Conservation (phyloP, 2,888 invertebrate genomes). For the Saturnia pavonia region DNA sequence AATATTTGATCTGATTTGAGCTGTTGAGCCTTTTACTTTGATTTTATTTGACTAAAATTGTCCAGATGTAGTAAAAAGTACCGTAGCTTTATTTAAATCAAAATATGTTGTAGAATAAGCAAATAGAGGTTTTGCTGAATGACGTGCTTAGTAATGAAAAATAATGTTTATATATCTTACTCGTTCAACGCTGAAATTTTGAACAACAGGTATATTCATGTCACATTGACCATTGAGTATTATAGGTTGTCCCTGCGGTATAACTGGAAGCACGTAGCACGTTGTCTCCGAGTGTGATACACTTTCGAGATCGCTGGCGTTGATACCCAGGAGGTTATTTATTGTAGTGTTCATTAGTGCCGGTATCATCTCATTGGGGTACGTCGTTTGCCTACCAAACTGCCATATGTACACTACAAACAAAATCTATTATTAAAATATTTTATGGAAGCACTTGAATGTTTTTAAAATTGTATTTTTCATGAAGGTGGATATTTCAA, state of each 20-base stretch:
- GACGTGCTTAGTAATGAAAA: not conserved
- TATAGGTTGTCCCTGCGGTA: slow-evolving; percentile 50
- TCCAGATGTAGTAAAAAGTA: not conserved
- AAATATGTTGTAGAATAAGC: not conserved
- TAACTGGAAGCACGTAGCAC: slow-evolving; percentile 54
- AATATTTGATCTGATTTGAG: not conserved
- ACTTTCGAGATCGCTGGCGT: slow-evolving; percentile 32
- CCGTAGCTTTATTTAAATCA: not conserved
- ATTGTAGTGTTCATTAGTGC: slow-evolving; percentile 44
- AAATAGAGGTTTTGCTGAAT: not conserved
- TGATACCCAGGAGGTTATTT: slow-evolving; percentile 37
- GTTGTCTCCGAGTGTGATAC: slow-evolving; percentile 49
- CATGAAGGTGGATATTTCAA: too few species aligned
- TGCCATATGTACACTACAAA: slow-evolving; percentile 65
- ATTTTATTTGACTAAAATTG: not conserved
- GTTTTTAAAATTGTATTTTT: too few species aligned
- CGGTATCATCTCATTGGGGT: slow-evolving; percentile 35
- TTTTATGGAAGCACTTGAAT: not conserved
- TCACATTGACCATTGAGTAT: slow-evolving; percentile 62
- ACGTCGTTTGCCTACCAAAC: slow-evolving; percentile 39
- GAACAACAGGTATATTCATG: slow-evolving; percentile 44
- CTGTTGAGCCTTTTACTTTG: not conserved
- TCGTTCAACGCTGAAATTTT: slow-evolving; percentile 45
- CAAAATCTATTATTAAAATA: not conserved
- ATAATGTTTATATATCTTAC: slow-evolving; percentile 39